Percentiles rank a stretch among this genome's conserved stretches.
Conservation (phyloP, 2,888 invertebrate species). For the Plebejus argus region DNA sequence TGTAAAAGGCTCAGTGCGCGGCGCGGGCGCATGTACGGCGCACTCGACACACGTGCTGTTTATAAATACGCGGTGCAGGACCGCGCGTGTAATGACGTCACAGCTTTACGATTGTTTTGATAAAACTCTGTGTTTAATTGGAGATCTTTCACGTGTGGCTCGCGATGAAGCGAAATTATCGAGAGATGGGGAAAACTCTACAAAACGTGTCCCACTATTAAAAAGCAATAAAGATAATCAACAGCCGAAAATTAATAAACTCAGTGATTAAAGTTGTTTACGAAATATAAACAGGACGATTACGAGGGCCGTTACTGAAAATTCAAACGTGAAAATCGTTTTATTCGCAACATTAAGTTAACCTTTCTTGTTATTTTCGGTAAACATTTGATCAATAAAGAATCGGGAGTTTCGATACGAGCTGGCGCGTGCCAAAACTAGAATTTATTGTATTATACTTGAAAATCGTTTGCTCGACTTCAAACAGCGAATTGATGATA, state of each 20-base stretch:
- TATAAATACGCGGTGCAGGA: slow-evolving; percentile 72
- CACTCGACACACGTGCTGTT: slow-evolving; percentile 75
- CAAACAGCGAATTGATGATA: slow-evolving; percentile 37
- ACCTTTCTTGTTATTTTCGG: slow-evolving; percentile 31
- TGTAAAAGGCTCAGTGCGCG: neutral
- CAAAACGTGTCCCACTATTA: neutral
- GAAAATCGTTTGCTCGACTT: slow-evolving; percentile 45
- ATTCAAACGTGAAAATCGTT: slow-evolving; percentile 23
- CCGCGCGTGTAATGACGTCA: slow-evolving; percentile 68
- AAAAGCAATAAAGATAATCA: slow-evolving; percentile 13
- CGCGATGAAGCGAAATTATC: neutral
- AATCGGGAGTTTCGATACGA: slow-evolving; percentile 37
- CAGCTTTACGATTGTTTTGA: slow-evolving; percentile 50
- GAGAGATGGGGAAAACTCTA: neutral
- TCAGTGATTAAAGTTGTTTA: slow-evolving; percentile 3
- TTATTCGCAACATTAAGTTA: slow-evolving; percentile 29
- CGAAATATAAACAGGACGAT: slow-evolving; percentile 4
- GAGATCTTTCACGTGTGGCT: neutral
- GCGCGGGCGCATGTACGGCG: slow-evolving; percentile 37
- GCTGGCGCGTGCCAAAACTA: slow-evolving; percentile 60
- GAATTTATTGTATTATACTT: slow-evolving; percentile 63
- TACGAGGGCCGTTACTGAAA: neutral
- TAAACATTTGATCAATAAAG: slow-evolving; percentile 31
- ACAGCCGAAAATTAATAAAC: neutral
- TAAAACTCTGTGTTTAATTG: slow-evolving; percentile 36